Evolutionary conservation across 2,888 invertebrate species (phyloP).

Genomic region (Synanthedon formicaeformis): DNA sequence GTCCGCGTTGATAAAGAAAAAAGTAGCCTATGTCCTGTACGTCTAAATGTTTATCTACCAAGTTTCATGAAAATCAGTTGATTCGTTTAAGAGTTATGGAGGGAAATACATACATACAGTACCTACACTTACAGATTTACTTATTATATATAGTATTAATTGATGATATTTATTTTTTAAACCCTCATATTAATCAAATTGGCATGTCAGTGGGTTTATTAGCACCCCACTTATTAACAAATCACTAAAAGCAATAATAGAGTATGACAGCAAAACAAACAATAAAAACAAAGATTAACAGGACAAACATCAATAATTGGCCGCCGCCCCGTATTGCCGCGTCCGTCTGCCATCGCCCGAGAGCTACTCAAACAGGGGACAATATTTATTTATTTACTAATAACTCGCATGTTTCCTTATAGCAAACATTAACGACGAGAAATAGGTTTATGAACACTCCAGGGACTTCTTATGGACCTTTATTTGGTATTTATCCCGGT

Average conservation of each 20-base stretch:
- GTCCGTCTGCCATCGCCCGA: constrained; percentile 31
- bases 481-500: background rate
- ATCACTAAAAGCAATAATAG: background rate
- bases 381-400: constrained; percentile 68
- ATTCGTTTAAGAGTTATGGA: too few relatives aligned
- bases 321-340: constrained; percentile 13
- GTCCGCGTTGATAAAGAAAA: too few relatives aligned
- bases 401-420: constrained; percentile 41
- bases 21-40: too few relatives aligned
- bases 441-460: constrained; percentile 63
- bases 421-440: constrained; percentile 61
- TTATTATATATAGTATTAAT: too few relatives aligned
- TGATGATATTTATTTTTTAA: too few relatives aligned
- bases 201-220: background rate
- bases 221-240: background rate
- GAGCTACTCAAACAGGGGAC: constrained; percentile 57
- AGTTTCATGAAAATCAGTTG: too few relatives aligned
- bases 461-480: constrained; percentile 33
- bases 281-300: constrained; percentile 46
- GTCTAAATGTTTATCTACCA: too few relatives aligned
- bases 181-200: background rate
- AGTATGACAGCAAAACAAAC: constrained; percentile 23
- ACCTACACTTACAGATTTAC: too few relatives aligned
- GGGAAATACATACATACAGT: too few relatives aligned
- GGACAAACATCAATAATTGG: constrained; percentile 49